A percentile compares a stretch with the other conserved stretches of the same genome.
Evolutionary conservation across 1,140 invertebrate genomes (phyloP).

Genomic region (Zophobas morio): DNA sequence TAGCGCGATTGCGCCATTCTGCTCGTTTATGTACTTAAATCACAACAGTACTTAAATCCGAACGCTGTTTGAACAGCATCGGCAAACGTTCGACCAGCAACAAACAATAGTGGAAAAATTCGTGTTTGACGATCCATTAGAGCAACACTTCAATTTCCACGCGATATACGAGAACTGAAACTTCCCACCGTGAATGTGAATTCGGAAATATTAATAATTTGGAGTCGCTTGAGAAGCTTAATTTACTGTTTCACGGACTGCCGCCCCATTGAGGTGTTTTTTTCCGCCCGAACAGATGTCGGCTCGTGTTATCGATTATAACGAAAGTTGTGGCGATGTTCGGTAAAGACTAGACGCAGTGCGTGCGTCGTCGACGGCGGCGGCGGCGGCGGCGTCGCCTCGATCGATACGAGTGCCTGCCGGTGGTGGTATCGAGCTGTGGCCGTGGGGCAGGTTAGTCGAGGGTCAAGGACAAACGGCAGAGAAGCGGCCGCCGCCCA

Average conservation of each 20-base stretch:
- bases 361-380: conserved; percentile 24
- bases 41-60: conserved; percentile 36
- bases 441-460: conserved; percentile 61
- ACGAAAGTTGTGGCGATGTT: conserved; percentile 17
- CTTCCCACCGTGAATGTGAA: background rate
- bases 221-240: too few relatives aligned
- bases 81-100: conserved; percentile 4
- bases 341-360: conserved; percentile 31
- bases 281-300: background rate
- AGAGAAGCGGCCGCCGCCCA: conserved; percentile 54
- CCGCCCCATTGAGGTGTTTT: background rate
- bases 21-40: conserved; percentile 24
- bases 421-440: conserved; percentile 53
- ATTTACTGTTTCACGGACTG: background rate
- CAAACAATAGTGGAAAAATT: conserved; percentile 8
- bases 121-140: conserved; percentile 32
- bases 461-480: conserved; percentile 58
- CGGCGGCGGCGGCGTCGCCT: conserved; percentile 15
- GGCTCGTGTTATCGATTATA: conserved; percentile 16
- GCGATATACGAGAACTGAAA: background rate
- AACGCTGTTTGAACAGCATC: conserved; percentile 24
- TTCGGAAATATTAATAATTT: too few relatives aligned
- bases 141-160: conserved; percentile 12
- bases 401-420: conserved; percentile 31
- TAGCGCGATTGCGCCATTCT: conserved; percentile 16